Base-by-base conservation (phyloP, 2,113 vertebrate genomes). In the Thunnus maccoyii region DNA sequence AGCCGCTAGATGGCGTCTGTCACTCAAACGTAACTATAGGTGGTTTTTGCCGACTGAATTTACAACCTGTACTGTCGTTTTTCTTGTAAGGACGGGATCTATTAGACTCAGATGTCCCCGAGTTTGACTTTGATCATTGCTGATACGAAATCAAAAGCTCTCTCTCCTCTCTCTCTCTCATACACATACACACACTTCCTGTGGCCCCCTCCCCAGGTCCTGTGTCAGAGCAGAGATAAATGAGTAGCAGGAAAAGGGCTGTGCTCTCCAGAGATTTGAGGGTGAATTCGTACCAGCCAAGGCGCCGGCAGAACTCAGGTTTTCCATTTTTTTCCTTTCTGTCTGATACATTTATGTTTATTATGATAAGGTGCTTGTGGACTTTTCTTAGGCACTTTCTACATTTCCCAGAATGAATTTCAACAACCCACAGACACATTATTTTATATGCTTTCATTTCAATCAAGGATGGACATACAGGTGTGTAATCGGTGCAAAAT, bases 211-310 rank as follows among this genome's bases (percentile, higher is more conserved):
- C 58, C 69, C 27, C 3, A 22, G 20, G 57, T 32, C 46, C 14
- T n/a, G 60, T 47, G 64, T 73, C 72, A 55, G 64, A 22, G 27
- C 64, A 2, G 27, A 78, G 86, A 84, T 86, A 88, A 88, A 86
- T 15, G 32, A 50, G 55, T 25, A 22, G 60, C 79, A 80, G 83
- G 78, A 76, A 89, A 69, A 54, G 63, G 58, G 41, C 14, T 5
- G 5, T 0, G 8, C 70, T 82, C 80, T 48, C 78, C 9, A 5
- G 61, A 62, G 81, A 55, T 20, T 10, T n/a, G n/a, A 70, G 64
- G 67, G 13, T 4, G 30, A 61, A 32, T 32, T 27, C 51, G 47
- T 11, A 20, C 2, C 3, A 15, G n/a, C 15, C 12, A 18, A 60
- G 44, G 41, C 27, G n/a, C 3, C 51, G 7, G 55, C 54, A 57